Percentiles rank a stretch among this genome's conserved stretches.
phyloP scores from a whole-genome alignment of 2,113 vertebrate genomes.

The Entosphenus tridentatus region DNA sequence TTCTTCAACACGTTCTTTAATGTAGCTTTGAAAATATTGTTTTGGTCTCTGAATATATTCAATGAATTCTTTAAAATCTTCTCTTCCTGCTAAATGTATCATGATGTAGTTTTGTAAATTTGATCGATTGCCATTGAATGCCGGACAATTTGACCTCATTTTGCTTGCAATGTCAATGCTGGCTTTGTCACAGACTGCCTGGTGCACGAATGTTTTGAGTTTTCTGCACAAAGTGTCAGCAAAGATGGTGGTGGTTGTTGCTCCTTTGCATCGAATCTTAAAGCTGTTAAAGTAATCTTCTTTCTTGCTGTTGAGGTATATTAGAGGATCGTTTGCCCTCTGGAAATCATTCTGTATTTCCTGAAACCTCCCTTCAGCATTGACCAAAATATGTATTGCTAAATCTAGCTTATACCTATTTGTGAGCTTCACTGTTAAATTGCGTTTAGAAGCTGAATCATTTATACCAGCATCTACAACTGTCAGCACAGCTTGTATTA shows the following conservation, averaged over 20 bases:
- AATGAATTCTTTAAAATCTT: slow-evolving; percentile 22
- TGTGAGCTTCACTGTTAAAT: slow-evolving; percentile 13
- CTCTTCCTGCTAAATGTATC: slow-evolving; percentile 22
- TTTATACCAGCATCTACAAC: slow-evolving; percentile 12
- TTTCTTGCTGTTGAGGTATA: slow-evolving; percentile 20
- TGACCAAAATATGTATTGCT: slow-evolving; percentile 17
- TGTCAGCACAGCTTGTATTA: slow-evolving; percentile 14
- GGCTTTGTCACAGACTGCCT: slow-evolving; percentile 11
- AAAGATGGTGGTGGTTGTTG: slow-evolving; percentile 19
- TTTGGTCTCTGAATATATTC: slow-evolving; percentile 15
- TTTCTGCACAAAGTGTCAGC: slow-evolving; percentile 23
- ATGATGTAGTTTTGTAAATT: slow-evolving; percentile 29
- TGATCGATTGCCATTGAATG: slow-evolving; percentile 18
- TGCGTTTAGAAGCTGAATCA: slow-evolving; percentile 1
- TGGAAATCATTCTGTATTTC: slow-evolving; percentile 17
- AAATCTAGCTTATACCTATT: slow-evolving; percentile 16
- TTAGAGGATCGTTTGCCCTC: slow-evolving; percentile 15
- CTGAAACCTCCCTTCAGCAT: slow-evolving; percentile 15
- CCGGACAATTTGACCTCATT: slow-evolving; percentile 15
- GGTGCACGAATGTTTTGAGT: slow-evolving; percentile 14
- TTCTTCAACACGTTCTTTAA: neutral
- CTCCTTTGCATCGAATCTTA: slow-evolving; percentile 20
- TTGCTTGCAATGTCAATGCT: slow-evolving; percentile 15
- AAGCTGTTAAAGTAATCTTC: slow-evolving; percentile 22
- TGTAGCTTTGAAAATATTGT: neutral